Evolutionary conservation across 2,797 vertebrate species (phyloP), one percentile per base, ranked within the genome.

Genomic region (Poliocrania exsul): DNA sequence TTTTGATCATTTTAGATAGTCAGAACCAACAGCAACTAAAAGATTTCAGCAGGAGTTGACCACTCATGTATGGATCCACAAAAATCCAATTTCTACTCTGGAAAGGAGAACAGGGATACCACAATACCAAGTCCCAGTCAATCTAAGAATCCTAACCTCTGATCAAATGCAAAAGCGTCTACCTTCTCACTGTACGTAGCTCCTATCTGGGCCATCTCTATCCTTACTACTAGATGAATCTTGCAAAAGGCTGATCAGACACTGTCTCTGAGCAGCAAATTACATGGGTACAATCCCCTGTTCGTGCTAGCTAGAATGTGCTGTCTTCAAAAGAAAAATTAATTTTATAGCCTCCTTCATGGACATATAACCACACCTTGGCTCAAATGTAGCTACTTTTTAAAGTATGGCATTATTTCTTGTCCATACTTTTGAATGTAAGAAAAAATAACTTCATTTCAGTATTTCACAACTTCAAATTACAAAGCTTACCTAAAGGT

Each of bases 101-200:
- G 7, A 31, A 38, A 69, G n/a, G 6, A 72, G 5, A 28, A 84
- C 11, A 53, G 28, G 31, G 50, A 31, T 29, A 53, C 28, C 18
- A 53, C 31, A 12, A 84, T 12, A 81, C 12, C 3, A 42, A 61
- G 33, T 25, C 7, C 13, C 23, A 73, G n/a, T 1, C 0, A 0
- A 54, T 11, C 15, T 24, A 29, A 54, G 54, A 84, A 58, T 37
- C 29, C 1, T 17, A 77, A 64, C 8, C 2, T 47, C 31, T 31
- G 49, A 66, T 12, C 15, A 93, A 86, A 81, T 0, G 1, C 21
- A 65, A 50, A 33, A 24, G 16, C 5, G 8, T 38, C 65, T 14
- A 21, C 62, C n/a, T 84, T 81, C 29, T 33, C 62, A 33, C 15
- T 2, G 4, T 8, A 31, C 1, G 31, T 1, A 54, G 38, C 1